Conservation (phyloP, 2,797 vertebrate genomes). For the Jordanella pulchra region DNA sequence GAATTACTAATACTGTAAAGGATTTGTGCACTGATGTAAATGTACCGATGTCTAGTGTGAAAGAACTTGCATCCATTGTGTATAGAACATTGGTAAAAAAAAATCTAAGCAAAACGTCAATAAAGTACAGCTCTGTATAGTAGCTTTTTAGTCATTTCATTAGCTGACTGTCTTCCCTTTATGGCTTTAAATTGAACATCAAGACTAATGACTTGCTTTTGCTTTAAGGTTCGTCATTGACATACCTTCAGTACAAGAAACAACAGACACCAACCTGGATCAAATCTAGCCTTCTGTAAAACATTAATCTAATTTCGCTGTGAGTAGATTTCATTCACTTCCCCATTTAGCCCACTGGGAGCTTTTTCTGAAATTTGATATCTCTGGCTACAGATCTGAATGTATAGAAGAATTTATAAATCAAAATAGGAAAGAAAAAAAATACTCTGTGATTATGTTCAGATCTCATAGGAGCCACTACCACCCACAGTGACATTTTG, state of each 20-base stretch:
- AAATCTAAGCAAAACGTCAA: background rate
- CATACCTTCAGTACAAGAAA: constrained; percentile 38
- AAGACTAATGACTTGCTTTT: constrained; percentile 42
- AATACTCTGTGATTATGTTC: constrained; percentile 46
- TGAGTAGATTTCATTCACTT: constrained; percentile 21
- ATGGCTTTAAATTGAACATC: constrained; percentile 39
- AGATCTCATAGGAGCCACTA: constrained; percentile 26
- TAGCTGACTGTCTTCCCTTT: constrained; percentile 49
- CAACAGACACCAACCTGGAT: constrained; percentile 34
- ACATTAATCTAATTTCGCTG: constrained; percentile 49
- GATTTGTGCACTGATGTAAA: constrained; percentile 8
- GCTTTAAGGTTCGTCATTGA: constrained; percentile 38
- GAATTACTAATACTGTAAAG: no score
- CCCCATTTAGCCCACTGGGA: constrained; percentile 9
- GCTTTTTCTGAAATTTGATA: constrained; percentile 29
- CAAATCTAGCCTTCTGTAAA: constrained; percentile 29
- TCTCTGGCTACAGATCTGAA: constrained; percentile 18
- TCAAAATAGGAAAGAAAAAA: constrained; percentile 50
- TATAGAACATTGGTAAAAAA: no score
- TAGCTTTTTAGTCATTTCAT: constrained; percentile 48
- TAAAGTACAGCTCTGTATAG: constrained; percentile 24
- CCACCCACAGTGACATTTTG: constrained; percentile 52
- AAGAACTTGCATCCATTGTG: constrained; percentile 10
- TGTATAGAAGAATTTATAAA: constrained; percentile 39
- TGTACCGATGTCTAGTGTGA: constrained; percentile 7